Base-by-base conservation (phyloP, 2,888 invertebrate species). In the Orthosia gothica region DNA sequence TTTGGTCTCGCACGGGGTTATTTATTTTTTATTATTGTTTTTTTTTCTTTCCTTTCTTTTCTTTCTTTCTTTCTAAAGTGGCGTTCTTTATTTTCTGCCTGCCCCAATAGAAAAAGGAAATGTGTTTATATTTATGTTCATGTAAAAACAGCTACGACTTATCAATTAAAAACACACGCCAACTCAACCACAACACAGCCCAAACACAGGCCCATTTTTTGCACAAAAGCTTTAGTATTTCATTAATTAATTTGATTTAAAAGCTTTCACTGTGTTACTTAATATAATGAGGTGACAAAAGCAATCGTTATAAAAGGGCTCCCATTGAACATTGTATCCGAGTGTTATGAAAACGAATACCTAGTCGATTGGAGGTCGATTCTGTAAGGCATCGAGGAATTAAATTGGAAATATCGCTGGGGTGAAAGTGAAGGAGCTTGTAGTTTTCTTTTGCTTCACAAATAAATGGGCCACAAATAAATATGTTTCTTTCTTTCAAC, bases 211-310 rank as follows among this genome's bases (percentile, higher is more conserved):
- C 23, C 64, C 50, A 50, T 49, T 70, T n/a, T 63, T 65, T 26
- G 18, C 58, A 57, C 58, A 70, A 63, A 66, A 74, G 62, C 57
- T 55, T 71, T 66, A 26, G 59, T 67, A 69, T 63, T 69, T 23
- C 62, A 69, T 76, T 71, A 76, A 80, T 80, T 69, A 73, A 73
- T 76, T 76, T 70, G n/a, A 71, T 83, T 80, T 66, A 76, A 79
- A 83, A 83, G 83, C 80, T 73, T 70, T 70, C 18, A 70, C 63
- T 61, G 70, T 49, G 62, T 70, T 69, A 72, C 68, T 73, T 69
- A 65, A 70, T 62, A 73, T 73, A 76, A 80, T 70, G 68, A 74
- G 66, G 70, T 76, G 80, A 82, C 76, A 71, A 76, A 71, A 69
- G 52, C 68, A 70, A 73, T 82, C 58, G 66, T 71, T 69, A 71